Base-by-base conservation (phyloP, 2,797 vertebrate species). In the Steatocranus sp. region DNA sequence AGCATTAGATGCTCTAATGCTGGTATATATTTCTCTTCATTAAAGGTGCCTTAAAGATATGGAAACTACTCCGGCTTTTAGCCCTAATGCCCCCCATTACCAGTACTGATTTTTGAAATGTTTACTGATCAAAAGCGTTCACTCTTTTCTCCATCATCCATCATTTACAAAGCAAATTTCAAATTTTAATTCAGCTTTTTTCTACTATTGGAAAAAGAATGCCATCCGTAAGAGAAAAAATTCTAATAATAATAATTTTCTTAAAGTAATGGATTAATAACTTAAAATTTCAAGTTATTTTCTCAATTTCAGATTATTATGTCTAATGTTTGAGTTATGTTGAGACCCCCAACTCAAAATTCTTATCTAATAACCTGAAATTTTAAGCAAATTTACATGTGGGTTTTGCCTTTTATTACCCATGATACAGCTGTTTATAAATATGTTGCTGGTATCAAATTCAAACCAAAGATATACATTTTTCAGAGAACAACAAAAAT, bases 91-190 rank as follows among this genome's bases (percentile, higher is more conserved):
- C 58, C 58, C 58, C 61, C 61, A 38, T 66, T 38, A 66, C 61
- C 38, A 41, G 36, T 68, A 41, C 12, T 41, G 20, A 23, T 41
- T 70, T 46, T 70, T 3, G 66, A 46, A 30, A 27, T 27, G 41
- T 46, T 46, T 12, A 48, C 4, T 48, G 0, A 30, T 73, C 11
- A 46, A 27, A 23, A 1, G 9, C 4, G 0, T 5, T 43, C 23
- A 27, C 23, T 27, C 14, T 70, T 43, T 17, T 70, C 10, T 17
- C 23, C 23, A 3, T 70, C 38, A 5, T 17, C 4, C 66, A 27
- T 70, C 41, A 8, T 27, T 1, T 2, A 43, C 6, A 46, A 70
- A 73, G 18, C 0, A 11, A 48, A 30, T 30, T 73, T 8, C 25
- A 18, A 11, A 8, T 18, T 73, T 73, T 18, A 30, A 17, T 23